These are phyloP conservation scores for Orchesella flavescens DNA, from an alignment of 2,888 invertebrate genomes.

Conservation along the genomic window DNA sequence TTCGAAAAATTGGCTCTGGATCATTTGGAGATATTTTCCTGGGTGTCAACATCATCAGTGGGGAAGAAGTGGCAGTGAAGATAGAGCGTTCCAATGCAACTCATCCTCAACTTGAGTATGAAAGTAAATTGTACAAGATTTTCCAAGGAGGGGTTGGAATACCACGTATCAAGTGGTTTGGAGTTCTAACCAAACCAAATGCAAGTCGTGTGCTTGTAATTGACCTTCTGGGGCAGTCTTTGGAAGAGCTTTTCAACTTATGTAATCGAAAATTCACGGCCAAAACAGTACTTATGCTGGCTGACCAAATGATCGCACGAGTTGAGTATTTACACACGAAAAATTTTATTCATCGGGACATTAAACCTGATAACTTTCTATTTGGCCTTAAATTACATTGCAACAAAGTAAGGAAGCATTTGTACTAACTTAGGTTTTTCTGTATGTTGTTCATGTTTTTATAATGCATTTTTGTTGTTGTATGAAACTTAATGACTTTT, in stretches of 20 bases:
- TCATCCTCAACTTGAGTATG: constrained; percentile 98
- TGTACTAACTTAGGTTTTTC: no score
- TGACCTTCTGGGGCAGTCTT: constrained; percentile 97
- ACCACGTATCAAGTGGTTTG: constrained; percentile 93
- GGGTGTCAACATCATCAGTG: constrained; percentile 91
- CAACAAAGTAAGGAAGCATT: constrained; percentile 91
- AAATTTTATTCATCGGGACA: constrained; percentile 99
- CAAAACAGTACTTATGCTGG: constrained; percentile 99
- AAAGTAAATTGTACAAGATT: constrained; percentile 98
- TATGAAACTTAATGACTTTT: no score
- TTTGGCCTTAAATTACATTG: constrained; percentile 99
- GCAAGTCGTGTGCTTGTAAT: constrained; percentile 99
- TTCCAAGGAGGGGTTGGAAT: constrained; percentile 96
- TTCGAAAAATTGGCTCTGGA: constrained; percentile 97
- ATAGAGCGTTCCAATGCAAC: constrained; percentile 88
- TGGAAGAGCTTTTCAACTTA: constrained; percentile 99
- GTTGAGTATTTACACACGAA: constrained; percentile 99
- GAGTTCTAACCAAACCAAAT: constrained; percentile 96
- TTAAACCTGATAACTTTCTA: constrained; percentile 97
- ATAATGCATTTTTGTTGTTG: not conserved
- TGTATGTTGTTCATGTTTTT: not conserved
- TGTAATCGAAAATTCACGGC: constrained; percentile 99
- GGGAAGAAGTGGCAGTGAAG: constrained; percentile 98
- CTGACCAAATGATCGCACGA: constrained; percentile 94
- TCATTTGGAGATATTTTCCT: constrained; percentile 99